Conservation (phyloP, 2,113 vertebrate species). For the Aix galericulata region DNA sequence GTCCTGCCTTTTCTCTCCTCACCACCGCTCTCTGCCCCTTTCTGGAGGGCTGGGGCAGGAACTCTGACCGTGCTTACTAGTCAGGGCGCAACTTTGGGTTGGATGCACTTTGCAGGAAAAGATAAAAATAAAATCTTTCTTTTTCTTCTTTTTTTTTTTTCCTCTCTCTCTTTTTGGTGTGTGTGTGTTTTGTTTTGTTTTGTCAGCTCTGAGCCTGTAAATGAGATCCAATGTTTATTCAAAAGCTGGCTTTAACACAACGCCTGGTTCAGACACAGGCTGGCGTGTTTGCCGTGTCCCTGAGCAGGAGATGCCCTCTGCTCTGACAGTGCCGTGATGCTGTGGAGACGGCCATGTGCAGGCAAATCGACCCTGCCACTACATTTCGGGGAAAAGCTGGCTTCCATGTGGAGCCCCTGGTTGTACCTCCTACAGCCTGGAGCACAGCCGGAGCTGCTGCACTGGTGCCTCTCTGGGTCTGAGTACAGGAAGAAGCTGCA, state of each 20-base stretch:
- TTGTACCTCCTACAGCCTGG: not conserved
- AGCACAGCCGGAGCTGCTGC: not conserved
- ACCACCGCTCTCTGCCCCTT: not conserved
- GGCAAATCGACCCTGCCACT: not conserved
- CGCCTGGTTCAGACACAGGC: not conserved
- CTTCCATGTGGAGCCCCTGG: not conserved
- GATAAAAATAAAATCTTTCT: not conserved
- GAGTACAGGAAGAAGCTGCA: not conserved
- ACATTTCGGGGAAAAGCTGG: not conserved
- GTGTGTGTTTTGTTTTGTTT: not conserved
- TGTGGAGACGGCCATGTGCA: not conserved
- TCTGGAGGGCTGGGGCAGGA: not conserved
- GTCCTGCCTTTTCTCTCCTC: slow-evolving; percentile 13
- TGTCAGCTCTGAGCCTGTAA: not conserved
- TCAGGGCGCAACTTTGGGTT: not conserved
- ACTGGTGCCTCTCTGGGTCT: not conserved
- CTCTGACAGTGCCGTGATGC: fast-evolving
- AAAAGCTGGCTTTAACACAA: not conserved
- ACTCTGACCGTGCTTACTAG: not conserved
- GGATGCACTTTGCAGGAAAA: not conserved
- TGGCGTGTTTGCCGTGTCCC: not conserved
- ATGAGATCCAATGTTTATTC: not conserved
- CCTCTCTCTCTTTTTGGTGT: too few relatives aligned
- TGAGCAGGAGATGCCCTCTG: not conserved
- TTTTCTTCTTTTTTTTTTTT: too few relatives aligned